Percentiles rank a stretch among this genome's conserved stretches.
phyloP scores from a whole-genome alignment of 2,797 vertebrate species.

The Trachops cirrhosus region DNA sequence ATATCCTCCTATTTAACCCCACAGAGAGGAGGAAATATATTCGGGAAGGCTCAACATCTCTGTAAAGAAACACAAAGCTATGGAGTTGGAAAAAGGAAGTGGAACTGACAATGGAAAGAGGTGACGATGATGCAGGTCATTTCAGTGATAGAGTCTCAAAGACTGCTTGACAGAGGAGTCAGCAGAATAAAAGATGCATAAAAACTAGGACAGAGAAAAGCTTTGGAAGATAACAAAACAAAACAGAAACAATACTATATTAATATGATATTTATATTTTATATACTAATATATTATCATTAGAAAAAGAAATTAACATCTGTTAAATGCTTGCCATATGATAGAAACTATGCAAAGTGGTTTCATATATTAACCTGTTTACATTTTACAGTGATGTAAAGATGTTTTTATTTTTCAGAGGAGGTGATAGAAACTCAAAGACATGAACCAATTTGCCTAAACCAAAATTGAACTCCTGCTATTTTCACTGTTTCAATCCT shows the following conservation, averaged over 20 bases:
- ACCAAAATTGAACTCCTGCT: not conserved
- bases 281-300: not conserved
- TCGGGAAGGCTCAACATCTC: not conserved
- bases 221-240: not conserved
- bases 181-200: not conserved
- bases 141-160: not conserved
- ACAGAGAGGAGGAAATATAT: not conserved
- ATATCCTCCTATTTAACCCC: not conserved
- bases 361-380: not conserved
- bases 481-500: not conserved
- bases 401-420: not conserved
- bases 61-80: not conserved
- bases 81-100: not conserved
- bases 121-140: not conserved
- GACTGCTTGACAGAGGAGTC: not conserved
- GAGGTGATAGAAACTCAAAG: not conserved
- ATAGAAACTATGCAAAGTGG: not conserved
- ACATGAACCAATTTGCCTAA: not conserved
- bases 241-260: not conserved
- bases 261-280: not conserved
- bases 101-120: not conserved
- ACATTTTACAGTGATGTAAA: not conserved
- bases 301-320: not conserved
- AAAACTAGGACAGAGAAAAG: not conserved
- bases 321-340: not conserved